phyloP scores from a whole-genome alignment of 2,797 vertebrate species.

The Lutjanus argentimaculatus region DNA sequence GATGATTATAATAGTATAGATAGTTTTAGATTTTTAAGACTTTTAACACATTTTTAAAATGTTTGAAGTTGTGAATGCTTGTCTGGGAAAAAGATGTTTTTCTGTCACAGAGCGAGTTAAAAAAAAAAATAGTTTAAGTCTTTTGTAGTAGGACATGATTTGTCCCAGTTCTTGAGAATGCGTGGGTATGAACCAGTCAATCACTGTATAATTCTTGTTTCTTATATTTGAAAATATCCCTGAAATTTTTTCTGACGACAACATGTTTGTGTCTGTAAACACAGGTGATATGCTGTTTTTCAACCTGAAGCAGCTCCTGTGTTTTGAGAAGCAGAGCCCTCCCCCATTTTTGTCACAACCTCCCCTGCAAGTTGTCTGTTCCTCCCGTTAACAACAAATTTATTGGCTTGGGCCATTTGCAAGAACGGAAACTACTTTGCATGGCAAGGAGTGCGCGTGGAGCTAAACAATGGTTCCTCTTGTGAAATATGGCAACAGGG shows the following conservation, averaged over 20 bases:
- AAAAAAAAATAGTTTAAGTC: too few species aligned
- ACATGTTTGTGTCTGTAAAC: slow-evolving; percentile 29
- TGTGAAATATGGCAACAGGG: slow-evolving; percentile 85
- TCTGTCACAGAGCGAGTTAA: too few species aligned
- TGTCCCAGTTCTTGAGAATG: background rate
- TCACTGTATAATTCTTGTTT: background rate
- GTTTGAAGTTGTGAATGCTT: too few species aligned
- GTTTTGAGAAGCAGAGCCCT: too few species aligned
- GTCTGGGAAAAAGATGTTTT: too few species aligned
- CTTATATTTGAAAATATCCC: background rate
- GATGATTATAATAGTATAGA: too few species aligned
- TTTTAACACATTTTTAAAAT: too few species aligned
- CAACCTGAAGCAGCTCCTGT: background rate
- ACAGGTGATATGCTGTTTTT: slow-evolving; percentile 29
- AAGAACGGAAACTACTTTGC: slow-evolving; percentile 82
- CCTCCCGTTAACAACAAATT: slow-evolving; percentile 74
- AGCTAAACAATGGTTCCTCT: slow-evolving; percentile 84
- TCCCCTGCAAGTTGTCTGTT: slow-evolving; percentile 60
- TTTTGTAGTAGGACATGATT: too few species aligned
- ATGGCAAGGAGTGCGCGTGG: slow-evolving; percentile 77
- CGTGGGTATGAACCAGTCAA: background rate
- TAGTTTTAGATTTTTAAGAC: too few species aligned
- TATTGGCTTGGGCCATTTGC: slow-evolving; percentile 73
- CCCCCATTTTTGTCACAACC: slow-evolving; percentile 53
- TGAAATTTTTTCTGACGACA: slow-evolving; percentile 2